Evolutionary conservation across 2,113 vertebrate species (phyloP), one percentile per base, ranked within the genome.

Genomic region (Astatoreochromis straeleni): DNA sequence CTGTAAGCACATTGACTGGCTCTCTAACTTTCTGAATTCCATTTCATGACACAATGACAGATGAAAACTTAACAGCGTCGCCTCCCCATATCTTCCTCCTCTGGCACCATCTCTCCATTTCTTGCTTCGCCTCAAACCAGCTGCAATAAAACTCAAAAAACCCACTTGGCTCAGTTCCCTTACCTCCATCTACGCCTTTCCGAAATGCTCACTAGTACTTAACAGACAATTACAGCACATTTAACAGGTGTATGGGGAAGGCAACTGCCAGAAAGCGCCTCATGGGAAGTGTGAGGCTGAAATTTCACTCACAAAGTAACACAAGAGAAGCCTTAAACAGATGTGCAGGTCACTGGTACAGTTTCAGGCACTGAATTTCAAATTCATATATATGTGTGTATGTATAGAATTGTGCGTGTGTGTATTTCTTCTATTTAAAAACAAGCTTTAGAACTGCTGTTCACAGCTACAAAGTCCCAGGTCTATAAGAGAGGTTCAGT

Each of bases 41-140:
- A 85, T 89, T 91, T 85, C 29, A 45, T 89, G 89, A 91, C 92
- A 94, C 88, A 92, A 57, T 89, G 88, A 93, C 91, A 89, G 55
- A 88, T 88, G 80, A 88, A 85, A 85, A 85, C 45, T 58, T 86
- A 53, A 75, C 58, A 83, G 80, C 54, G 38, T 90, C 31, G 45
- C 86, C 68, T 45, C 84, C 65, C 33, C 45, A 19, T 42, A 82
- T 83, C 85, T 78, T 24, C 84, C 4, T 87, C 85, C 82, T 91
- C 88, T 57, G 26, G 75, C 65, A 80, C 47, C 4, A 0, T 85
- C 29, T 80, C 75, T 83, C 21, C 9, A 21, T 60, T 86, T 84
- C 63, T 84, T 79, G 42, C 45, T 24, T 47, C 3, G 17, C 81
- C 55, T 92, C 70, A 81, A 89, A 94, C 88, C 51, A 57, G 57